Evolutionary conservation across 1,140 invertebrate genomes (phyloP).

Genomic region (Drosophila kurseongensis): DNA sequence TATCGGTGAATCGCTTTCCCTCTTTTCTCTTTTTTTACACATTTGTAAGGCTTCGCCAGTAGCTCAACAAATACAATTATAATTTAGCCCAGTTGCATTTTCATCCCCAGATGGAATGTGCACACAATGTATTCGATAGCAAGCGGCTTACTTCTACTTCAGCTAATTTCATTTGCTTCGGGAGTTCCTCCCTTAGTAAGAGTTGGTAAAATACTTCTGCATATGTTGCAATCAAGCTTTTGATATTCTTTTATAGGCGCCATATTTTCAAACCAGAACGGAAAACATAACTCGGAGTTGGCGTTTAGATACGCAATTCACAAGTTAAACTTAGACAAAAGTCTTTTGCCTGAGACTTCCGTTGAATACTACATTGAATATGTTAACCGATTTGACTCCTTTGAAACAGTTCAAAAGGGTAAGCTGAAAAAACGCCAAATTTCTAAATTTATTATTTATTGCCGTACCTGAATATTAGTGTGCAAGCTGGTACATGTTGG

Average conservation of each 20-base stretch:
- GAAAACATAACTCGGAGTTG: constrained; percentile 89
- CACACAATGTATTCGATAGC: constrained; percentile 3
- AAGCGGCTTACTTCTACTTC: constrained; percentile 8
- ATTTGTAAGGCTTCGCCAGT: constrained; percentile 4
- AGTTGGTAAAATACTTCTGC: constrained; percentile 24
- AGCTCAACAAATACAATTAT: neutral
- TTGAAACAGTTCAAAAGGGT: constrained; percentile 95
- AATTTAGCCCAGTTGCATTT: neutral
- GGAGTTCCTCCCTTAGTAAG: constrained; percentile 34
- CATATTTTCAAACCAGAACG: constrained; percentile 94
- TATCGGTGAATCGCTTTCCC: no score
- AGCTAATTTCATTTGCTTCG: constrained; percentile 2
- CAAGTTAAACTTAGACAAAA: constrained; percentile 93
- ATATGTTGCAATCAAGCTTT: neutral
- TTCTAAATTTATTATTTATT: neutral
- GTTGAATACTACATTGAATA: constrained; percentile 95
- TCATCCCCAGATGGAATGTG: neutral
- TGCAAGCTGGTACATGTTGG: constrained; percentile 93
- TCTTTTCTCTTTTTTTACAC: constrained; percentile 2
- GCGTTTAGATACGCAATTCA: constrained; percentile 97
- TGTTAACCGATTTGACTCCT: constrained; percentile 92
- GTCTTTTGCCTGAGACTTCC: constrained; percentile 92
- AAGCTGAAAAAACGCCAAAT: neutral
- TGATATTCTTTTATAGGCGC: constrained; percentile 86
- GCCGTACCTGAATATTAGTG: constrained; percentile 85